These are phyloP conservation scores for Caenorhabditis angaria DNA, from an alignment of 2,888 invertebrate genomes.

Conservation along the genomic window DNA sequence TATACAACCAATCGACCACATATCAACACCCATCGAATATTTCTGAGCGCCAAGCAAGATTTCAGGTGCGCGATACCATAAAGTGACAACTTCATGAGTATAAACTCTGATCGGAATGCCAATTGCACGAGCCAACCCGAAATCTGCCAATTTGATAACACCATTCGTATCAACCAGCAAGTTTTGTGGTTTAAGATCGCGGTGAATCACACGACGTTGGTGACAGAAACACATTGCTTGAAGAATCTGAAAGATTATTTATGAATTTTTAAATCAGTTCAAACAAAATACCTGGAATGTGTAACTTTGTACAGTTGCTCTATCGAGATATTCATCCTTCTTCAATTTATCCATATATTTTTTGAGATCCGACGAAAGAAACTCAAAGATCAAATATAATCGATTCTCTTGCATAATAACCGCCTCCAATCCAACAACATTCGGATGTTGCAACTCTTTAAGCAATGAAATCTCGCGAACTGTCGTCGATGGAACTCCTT, in stretches of 20 bases:
- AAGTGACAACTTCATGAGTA: constrained; percentile 92
- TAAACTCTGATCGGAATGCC: constrained; percentile 94
- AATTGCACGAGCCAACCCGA: constrained; percentile 93
- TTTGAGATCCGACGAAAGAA: constrained; percentile 90
- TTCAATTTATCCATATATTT: constrained; percentile 85
- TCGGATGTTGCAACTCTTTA: constrained; percentile 87
- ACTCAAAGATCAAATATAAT: constrained; percentile 92
- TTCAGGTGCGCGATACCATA: constrained; percentile 98
- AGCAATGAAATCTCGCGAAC: constrained; percentile 93
- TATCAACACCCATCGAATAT: constrained; percentile 94
- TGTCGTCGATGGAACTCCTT: constrained; percentile 94
- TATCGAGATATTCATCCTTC: constrained; percentile 82
- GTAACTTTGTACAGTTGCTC: constrained; percentile 80
- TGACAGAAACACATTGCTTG: constrained; percentile 93
- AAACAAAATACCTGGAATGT: constrained; percentile 58
- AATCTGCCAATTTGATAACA: constrained; percentile 96
- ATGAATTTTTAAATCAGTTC: not conserved
- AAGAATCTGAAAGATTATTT: constrained; percentile 79
- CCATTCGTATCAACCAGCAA: constrained; percentile 85
- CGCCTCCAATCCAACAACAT: constrained; percentile 87
- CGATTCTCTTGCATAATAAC: constrained; percentile 82
- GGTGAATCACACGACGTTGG: constrained; percentile 68
- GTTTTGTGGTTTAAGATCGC: constrained; percentile 71
- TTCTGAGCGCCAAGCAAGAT: constrained; percentile 87
- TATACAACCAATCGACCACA: constrained; percentile 88